Base-by-base conservation (phyloP, 2,113 vertebrate genomes). In the Anoplopoma fimbria region DNA sequence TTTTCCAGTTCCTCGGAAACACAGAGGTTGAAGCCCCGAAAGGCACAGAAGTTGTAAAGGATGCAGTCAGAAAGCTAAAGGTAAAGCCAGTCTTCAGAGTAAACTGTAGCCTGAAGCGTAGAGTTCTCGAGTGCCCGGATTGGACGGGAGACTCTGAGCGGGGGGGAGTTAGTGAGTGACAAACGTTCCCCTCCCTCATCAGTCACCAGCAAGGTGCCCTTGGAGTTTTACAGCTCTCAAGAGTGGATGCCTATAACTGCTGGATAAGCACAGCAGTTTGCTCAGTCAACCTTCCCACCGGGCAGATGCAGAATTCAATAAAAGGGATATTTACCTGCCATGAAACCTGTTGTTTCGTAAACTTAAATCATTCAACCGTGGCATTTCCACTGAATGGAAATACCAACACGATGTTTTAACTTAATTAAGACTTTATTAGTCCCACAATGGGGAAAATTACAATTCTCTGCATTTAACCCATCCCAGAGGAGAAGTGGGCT, bases 21-120 rank as follows among this genome's bases (percentile, higher is more conserved):
- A 98, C 97, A 0, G 98, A 99, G 92, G 98, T 99, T 81, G 98
- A 99, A 53, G 97, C 98, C 71, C 98, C 98, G 0, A 99, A 99
- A 94, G 98, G 98, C 90, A 99, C 98, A 0, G 98, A 99, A 89
- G 96, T 99, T 58, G 98, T 99, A 27, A 97, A 95, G 94, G 98
- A 99, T 88, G 98, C 98, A 29, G 98, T 99, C 42, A 95, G 98
- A 83, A 99, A 99, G 86, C 94, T 99, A 7, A 99, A 99, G 98
- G 98, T 99, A 96, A 91, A 76, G 34, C 12, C 71, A 19, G 27
- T 61, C 53, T 38, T 38, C 47, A 10, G 40, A 55, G 13, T 21
- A 9, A 80, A 72, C 78, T 67, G 67, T 12, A 49, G 78, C 81
- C 79, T 47, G 31, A 57, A 82, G 85, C 45, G 17, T 27, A 27